phyloP scores from a whole-genome alignment of 2,888 invertebrate genomes.

The Trissoscelio sp. region DNA sequence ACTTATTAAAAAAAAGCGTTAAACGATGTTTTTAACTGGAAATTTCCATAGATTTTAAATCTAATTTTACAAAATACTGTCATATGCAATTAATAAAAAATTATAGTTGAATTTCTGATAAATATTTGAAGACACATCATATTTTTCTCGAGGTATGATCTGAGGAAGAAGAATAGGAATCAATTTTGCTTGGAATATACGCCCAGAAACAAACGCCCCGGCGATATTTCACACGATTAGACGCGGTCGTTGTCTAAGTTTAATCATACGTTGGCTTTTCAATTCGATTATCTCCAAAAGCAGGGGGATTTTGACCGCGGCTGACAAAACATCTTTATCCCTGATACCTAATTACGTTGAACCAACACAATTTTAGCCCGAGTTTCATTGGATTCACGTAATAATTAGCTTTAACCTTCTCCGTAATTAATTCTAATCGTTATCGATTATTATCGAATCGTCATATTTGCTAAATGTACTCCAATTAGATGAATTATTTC shows the following conservation, averaged over 20 bases:
- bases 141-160: no score
- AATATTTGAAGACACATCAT: not conserved
- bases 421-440: constrained; percentile 38
- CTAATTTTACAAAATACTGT: no score
- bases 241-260: constrained; percentile 35
- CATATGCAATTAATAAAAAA: no score
- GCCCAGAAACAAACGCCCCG: constrained; percentile 41
- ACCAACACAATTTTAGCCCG: constrained; percentile 1
- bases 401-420: constrained; percentile 3
- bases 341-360: constrained; percentile 12
- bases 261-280: constrained; percentile 59
- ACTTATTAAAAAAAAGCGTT: no score
- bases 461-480: constrained; percentile 43
- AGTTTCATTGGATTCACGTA: constrained; percentile 13
- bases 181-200: constrained; percentile 46
- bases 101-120: no score
- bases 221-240: constrained; percentile 63
- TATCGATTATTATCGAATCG: constrained; percentile 27
- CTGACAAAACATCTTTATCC: constrained; percentile 55
- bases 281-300: constrained; percentile 44
- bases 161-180: no score
- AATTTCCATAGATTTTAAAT: no score
- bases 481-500: constrained; percentile 45
- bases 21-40: no score
- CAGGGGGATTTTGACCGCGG: constrained; percentile 30